Conservation (phyloP, 2,113 vertebrate genomes). For the Camelus dromedarius region DNA sequence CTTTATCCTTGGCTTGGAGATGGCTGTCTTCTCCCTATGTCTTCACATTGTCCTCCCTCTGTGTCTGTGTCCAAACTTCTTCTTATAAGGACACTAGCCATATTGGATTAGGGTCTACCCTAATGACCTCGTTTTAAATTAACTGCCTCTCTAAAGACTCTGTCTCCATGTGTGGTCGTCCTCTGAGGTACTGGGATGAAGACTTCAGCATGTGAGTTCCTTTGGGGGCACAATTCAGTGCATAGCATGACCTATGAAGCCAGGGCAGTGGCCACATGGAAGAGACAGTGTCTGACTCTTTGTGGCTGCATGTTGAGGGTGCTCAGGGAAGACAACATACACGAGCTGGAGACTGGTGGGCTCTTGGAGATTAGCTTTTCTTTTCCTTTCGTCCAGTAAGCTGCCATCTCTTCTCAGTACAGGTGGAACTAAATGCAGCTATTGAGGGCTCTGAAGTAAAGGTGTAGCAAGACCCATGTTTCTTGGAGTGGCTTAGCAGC, state of each 20-base stretch:
- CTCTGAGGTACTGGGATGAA: neutral
- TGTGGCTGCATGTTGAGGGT: neutral
- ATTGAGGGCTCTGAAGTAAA: neutral
- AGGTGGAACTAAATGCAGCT: neutral
- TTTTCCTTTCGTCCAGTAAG: neutral
- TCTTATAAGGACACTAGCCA: neutral
- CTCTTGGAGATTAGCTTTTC: neutral
- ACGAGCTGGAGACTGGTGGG: neutral
- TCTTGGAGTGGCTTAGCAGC: neutral
- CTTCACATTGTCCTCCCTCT: neutral
- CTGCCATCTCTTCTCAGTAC: neutral
- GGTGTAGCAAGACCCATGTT: neutral
- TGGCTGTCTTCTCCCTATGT: neutral
- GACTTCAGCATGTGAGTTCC: neutral
- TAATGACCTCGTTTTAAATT: neutral
- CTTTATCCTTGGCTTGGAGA: neutral
- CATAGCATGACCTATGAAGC: neutral
- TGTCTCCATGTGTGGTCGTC: neutral
- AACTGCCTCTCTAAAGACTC: neutral
- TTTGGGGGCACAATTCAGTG: accelerated
- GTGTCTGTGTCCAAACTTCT: neutral
- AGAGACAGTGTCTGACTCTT: neutral
- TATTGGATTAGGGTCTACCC: neutral
- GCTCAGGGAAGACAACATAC: neutral
- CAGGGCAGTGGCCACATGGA: neutral